These are phyloP conservation scores for Passerculus sandwichensis DNA, from an alignment of 2,797 vertebrate genomes.

Conservation along the genomic window DNA sequence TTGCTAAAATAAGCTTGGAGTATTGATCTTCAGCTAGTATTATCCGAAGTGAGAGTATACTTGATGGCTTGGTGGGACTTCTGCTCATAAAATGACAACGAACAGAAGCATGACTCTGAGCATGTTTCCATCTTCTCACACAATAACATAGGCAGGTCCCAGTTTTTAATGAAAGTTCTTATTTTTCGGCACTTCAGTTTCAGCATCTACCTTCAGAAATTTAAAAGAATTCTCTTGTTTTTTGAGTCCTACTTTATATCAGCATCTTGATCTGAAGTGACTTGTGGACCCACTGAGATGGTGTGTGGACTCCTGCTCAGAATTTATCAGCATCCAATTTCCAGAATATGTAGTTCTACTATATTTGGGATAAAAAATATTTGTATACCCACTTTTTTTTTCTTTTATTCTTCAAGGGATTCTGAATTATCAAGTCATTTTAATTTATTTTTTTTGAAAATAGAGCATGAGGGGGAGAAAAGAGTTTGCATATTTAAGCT, in stretches of 20 bases:
- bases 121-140: background rate
- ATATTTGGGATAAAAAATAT: background rate
- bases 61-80: background rate
- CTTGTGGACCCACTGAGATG: background rate
- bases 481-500: background rate
- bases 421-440: background rate
- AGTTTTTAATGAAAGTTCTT: background rate
- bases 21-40: background rate
- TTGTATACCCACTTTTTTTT: background rate
- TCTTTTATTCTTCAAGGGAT: background rate
- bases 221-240: background rate
- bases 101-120: background rate
- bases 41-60: background rate
- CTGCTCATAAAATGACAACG: background rate
- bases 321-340: background rate
- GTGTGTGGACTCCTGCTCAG: background rate
- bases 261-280: background rate
- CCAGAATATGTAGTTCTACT: background rate
- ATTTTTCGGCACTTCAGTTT: background rate
- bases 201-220: background rate
- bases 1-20: background rate
- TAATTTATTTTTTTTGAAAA: background rate
- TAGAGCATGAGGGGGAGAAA: background rate
- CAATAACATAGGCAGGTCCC: background rate
- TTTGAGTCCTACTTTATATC: background rate